Evolutionary conservation across 2,888 invertebrate genomes (phyloP), one percentile per base, ranked within the genome.

Genomic region (Hyles lineata): DNA sequence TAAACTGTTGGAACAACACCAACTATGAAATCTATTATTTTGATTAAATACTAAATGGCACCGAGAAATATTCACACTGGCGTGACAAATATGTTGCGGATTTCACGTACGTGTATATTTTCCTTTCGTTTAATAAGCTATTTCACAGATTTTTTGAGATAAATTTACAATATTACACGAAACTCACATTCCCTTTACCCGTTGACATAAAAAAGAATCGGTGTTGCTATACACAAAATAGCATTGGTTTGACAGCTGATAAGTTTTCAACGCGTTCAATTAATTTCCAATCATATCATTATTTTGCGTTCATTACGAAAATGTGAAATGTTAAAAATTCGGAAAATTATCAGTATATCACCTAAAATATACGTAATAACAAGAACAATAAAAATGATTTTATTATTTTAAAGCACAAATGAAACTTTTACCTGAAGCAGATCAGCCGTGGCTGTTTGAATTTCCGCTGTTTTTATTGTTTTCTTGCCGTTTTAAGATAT

Each of bases 101-200:
- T 76, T 83, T 76, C 58, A 71, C 76, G 72, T 75, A 75, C 58
- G 70, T 74, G 32, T 75, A 78, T 63, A 58, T 74, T 81, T 82
- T 80, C 71, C 19, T 71, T 70, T 71, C 69, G 78, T 80, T 77
- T 74, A 75, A 79, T 76, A 75, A 67, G 74, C 73, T 76, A 78
- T 83, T 76, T 83, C 84, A 83, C 78, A 82, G 94, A 94, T 94
- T 89, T 89, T 85, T 82, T 81, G 78, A 79, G 94, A 94, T 94
- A 86, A 84, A 87, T 88, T 86, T 84, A 75, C 72, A 80, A 83
- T 83, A 81, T 82, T 85, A 85, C 78, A 71, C 83, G 86, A 92
- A 90, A 94, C 94, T 94, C 93, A 94, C 94, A 94, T 92, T 92
- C 91, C 87, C 86, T 89, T 88, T 87, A 88, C 86, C 89, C 84